phyloP scores from a whole-genome alignment of 2,113 vertebrate species.

The Lampris incognitus region DNA sequence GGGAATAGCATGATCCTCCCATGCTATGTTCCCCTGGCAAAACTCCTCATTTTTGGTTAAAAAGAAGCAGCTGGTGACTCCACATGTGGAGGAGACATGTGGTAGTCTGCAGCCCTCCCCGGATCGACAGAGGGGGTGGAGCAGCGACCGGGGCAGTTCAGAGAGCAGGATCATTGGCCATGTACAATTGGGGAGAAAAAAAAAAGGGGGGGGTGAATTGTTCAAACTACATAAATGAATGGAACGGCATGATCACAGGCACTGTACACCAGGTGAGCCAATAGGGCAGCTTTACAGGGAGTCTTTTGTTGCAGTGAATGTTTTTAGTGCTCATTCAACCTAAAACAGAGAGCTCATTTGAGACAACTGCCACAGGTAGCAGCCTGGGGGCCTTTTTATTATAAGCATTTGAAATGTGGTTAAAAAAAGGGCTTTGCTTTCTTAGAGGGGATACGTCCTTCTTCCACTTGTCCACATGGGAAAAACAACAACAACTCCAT shows the following conservation, averaged over 20 bases:
- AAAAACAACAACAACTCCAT: constrained; percentile 19
- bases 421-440: constrained; percentile 34
- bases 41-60: too few relatives aligned
- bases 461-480: constrained; percentile 21
- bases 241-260: constrained; percentile 69
- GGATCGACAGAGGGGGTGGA: too few relatives aligned
- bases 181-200: constrained; percentile 59
- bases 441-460: constrained; percentile 39
- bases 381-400: constrained; percentile 73
- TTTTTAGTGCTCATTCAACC: constrained; percentile 80
- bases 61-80: too few relatives aligned
- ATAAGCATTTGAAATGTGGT: constrained; percentile 75
- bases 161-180: too few relatives aligned
- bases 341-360: constrained; percentile 72
- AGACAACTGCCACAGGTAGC: constrained; percentile 75
- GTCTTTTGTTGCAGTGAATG: constrained; percentile 73
- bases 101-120: too few relatives aligned
- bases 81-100: too few relatives aligned
- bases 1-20: too few relatives aligned
- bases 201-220: constrained; percentile 69
- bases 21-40: too few relatives aligned
- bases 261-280: constrained; percentile 55
- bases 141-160: too few relatives aligned
- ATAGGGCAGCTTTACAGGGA: constrained; percentile 71
- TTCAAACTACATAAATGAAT: constrained; percentile 79